Evolutionary conservation across 2,888 invertebrate species (phyloP), one percentile per base, ranked within the genome.

Genomic region (Neoitamus cyanurus): DNA sequence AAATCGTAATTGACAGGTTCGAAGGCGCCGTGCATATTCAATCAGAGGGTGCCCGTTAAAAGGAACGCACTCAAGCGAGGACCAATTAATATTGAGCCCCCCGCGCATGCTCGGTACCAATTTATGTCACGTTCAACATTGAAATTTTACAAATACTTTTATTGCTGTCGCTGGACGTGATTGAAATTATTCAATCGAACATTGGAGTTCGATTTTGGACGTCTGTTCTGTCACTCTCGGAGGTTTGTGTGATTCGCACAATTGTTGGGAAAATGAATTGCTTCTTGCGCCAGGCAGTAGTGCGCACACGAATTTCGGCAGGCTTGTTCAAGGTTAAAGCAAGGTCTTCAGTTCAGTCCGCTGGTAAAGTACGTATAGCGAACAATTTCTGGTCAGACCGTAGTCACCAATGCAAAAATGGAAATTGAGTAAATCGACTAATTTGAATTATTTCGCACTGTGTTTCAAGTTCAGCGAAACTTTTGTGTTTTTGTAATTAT

Each of bases 1-100:
- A 80, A 80, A 80, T 80, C 31, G 42, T 80, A 58, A 80, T 80
- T 80, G 80, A 68, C 80, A 80, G 58, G 80, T 46, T 34, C 80
- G 80, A 36, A 80, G 58, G 68, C 58, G 80, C 48, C 20, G 31
- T 68, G 80, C 28, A 80, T 80, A 80, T 31, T 31, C 34, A 80
- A 80, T 58, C 31, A 80, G 58, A 11, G 15, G 28, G 37, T 34
- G 36, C 25, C 25, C 11, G 37, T 68, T 25, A 13, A 58, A 48
- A 80, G 58, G 36, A 31, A 68, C 13, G 13, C 15, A 68, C 9
- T 15, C 7, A 15, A 13, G n/a, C 34, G 30, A 25, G 77, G 37
- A 70, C 34, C 46, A 42, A 46, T 42, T 77, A 28, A 77, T 46
- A 25, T 42, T 46, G 31, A 70, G 28, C 31, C 31, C 34, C 58